Evolutionary conservation across 2,113 vertebrate genomes (phyloP).

Genomic region (Dicerorhinus sumatrensis): DNA sequence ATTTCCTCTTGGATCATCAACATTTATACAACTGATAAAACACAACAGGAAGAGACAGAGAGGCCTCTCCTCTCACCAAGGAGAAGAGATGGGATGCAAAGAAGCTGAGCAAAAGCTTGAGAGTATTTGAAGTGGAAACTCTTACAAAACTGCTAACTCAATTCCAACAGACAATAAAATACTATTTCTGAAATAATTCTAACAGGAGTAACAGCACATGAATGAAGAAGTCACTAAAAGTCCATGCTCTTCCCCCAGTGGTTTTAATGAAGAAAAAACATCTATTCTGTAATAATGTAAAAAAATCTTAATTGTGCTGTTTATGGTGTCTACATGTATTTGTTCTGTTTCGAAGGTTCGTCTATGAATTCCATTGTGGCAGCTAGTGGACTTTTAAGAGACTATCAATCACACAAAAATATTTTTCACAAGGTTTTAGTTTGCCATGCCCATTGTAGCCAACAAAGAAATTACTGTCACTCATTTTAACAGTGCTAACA

Average conservation of each 20-base stretch:
- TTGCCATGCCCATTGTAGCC: neutral
- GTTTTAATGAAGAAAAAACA: constrained; percentile 12
- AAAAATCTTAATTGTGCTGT: neutral
- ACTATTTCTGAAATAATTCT: constrained; percentile 7
- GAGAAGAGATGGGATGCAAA: constrained; percentile 5
- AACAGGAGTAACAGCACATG: neutral
- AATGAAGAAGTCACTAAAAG: constrained; percentile 4
- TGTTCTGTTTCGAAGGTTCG: neutral
- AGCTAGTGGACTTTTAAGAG: constrained; percentile 51
- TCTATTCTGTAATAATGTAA: neutral
- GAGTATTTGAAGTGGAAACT: constrained; percentile 20
- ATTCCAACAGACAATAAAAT: neutral
- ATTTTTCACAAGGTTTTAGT: neutral
- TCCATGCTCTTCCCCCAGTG: neutral
- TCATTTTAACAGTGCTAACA: neutral
- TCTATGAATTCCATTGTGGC: constrained; percentile 21
- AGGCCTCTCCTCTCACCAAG: constrained; percentile 39
- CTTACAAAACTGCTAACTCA: neutral
- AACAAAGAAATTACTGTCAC: constrained; percentile 14
- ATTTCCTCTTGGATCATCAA: constrained; percentile 56
- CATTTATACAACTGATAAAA: constrained; percentile 60
- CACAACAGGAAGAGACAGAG: constrained; percentile 50
- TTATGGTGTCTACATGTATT: neutral
- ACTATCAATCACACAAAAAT: neutral
- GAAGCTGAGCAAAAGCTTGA: neutral